These are phyloP conservation scores for Grantiella picta DNA, from an alignment of 2,113 vertebrate species.

Conservation along the genomic window DNA sequence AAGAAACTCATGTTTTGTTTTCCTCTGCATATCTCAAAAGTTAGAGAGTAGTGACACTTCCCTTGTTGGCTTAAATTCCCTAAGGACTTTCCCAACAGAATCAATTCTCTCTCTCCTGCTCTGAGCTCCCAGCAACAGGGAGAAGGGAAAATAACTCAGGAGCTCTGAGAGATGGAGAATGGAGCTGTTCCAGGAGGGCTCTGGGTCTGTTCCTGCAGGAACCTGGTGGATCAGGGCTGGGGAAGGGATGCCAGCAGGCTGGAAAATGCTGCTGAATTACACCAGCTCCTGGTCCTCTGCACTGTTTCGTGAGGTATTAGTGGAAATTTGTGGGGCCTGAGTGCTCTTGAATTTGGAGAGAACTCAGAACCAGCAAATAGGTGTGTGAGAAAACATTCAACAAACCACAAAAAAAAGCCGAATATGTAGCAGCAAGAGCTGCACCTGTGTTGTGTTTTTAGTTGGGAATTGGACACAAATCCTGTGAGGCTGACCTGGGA, in stretches of 20 bases:
- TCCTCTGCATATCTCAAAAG: neutral
- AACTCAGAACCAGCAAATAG: neutral
- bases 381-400: neutral
- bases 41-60: neutral
- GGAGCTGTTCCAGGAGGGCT: neutral
- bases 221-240: neutral
- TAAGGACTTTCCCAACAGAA: neutral
- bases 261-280: neutral
- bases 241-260: neutral
- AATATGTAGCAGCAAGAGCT: neutral
- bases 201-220: neutral
- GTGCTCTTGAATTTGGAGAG: neutral
- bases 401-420: fast-evolving
- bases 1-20: neutral
- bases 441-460: neutral
- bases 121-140: neutral
- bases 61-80: neutral
- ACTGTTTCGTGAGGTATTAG: neutral
- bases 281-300: neutral
- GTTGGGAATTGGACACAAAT: neutral
- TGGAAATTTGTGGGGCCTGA: neutral
- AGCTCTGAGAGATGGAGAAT: neutral
- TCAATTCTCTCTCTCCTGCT: neutral
- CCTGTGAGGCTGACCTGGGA: neutral
- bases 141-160: neutral